Evolutionary conservation across 2,797 vertebrate species (phyloP), one percentile per base, ranked within the genome.

Genomic region (Labeo calbasu): DNA sequence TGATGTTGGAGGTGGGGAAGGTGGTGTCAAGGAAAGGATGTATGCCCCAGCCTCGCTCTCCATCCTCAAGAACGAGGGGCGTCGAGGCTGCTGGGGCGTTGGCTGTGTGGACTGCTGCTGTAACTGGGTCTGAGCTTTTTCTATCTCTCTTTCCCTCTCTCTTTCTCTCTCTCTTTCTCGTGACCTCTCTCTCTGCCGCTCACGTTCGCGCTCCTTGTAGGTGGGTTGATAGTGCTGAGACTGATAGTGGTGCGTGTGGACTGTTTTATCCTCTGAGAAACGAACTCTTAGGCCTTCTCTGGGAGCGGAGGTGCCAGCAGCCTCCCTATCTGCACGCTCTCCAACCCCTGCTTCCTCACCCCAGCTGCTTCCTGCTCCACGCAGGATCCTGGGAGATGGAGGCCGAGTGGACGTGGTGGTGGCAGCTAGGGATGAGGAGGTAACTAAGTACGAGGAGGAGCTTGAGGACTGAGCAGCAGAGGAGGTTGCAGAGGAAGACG

Each of bases 231-330:
- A 95, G 32, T 92, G 90, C 89, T 93, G 94, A 36, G 94, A 85
- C 85, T 95, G 95, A 89, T 95, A 95, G 82, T 95, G 94, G 89
- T 95, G 95, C 0, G 92, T 94, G 88, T 95, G 94, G 57, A 95
- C 94, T 0, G 94, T 94, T 88, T 95, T 93, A 89, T 95, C 95
- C 84, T 96, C 95, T 0, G 94, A 95, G 86, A 96, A 96, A 57
- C 95, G 93, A 75, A 96, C 95, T 73, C 95, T 90, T 10, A 95
- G 89, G 55, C 94, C 94, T 90, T 95, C 94, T 0, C 94, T 86
- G 2, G 89, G 82, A 68, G 86, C 87, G 17, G 89, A 91, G 59
- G 91, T 82, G 3, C 93, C 92, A 66, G 92, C 90, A 14, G 92
- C 91, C 48, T 95, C 94, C 25, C 94, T 89, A 79, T 95, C 95